A percentile compares a stretch with the other conserved stretches of the same genome.
phyloP scores from a whole-genome alignment of 2,113 vertebrate genomes.

The Talpa occidentalis region DNA sequence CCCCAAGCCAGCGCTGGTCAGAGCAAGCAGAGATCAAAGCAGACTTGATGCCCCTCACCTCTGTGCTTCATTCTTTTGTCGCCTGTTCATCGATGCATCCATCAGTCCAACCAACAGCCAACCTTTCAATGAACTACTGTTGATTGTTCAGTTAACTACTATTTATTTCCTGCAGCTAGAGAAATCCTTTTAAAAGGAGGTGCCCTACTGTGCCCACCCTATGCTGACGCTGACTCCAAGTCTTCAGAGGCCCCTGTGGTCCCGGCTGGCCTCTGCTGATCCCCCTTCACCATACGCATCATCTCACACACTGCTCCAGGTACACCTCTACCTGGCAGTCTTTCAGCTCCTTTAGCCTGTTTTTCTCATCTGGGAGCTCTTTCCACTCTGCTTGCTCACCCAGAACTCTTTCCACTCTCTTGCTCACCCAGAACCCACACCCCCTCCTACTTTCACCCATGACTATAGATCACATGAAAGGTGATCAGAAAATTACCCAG shows the following conservation, averaged over 20 bases:
- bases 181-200: neutral
- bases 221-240: no score
- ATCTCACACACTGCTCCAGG: rapidly evolving
- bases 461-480: neutral
- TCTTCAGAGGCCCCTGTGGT: neutral
- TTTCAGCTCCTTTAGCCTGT: neutral
- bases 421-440: neutral
- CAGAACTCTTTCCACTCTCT: neutral
- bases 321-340: no score
- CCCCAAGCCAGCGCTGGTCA: neutral
- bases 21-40: neutral
- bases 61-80: neutral
- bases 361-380: neutral
- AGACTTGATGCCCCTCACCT: no score
- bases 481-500: neutral
- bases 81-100: neutral
- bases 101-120: neutral
- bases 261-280: rapidly evolving
- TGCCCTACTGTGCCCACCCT: neutral
- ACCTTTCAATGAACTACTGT: neutral
- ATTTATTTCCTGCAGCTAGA: neutral
- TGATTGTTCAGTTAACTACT: neutral
- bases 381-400: neutral
- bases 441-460: neutral
- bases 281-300: neutral